phyloP scores from a whole-genome alignment of 2,888 invertebrate species.

The Tipula helvola region DNA sequence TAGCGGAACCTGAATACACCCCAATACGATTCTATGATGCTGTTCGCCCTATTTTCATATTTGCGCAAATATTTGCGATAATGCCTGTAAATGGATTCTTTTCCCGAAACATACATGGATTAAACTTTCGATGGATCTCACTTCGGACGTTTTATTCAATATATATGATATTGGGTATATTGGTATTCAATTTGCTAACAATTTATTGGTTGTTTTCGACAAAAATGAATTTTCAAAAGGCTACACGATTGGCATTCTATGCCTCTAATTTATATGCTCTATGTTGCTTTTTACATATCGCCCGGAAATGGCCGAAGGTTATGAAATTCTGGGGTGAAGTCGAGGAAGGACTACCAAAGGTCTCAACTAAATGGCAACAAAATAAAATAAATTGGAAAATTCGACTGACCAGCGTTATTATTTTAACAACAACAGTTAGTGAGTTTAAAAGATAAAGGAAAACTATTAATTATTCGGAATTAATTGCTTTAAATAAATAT shows the following conservation, averaged over 20 bases:
- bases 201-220: not conserved
- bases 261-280: constrained; percentile 4
- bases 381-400: not conserved
- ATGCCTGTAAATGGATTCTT: constrained; percentile 33
- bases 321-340: constrained; percentile 31
- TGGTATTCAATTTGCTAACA: not conserved
- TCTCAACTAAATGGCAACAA: constrained; percentile 17
- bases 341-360: constrained; percentile 25
- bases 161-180: not conserved
- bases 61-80: constrained; percentile 34
- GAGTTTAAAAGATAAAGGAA: not conserved
- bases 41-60: constrained; percentile 19
- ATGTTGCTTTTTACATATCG: constrained; percentile 30
- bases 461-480: too few relatives aligned
- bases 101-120: constrained; percentile 26
- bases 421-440: not conserved
- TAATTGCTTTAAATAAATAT: not conserved
- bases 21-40: constrained; percentile 14
- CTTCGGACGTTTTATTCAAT: constrained; percentile 12
- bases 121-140: constrained; percentile 19
- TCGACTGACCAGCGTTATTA: not conserved
- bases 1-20: not conserved
- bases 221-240: constrained; percentile 1
- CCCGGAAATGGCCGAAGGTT: constrained; percentile 34
- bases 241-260: constrained; percentile 5